Evolutionary conservation across 2,888 invertebrate genomes (phyloP), one percentile per base, ranked within the genome.

Genomic region (Drosophila ochracea): DNA sequence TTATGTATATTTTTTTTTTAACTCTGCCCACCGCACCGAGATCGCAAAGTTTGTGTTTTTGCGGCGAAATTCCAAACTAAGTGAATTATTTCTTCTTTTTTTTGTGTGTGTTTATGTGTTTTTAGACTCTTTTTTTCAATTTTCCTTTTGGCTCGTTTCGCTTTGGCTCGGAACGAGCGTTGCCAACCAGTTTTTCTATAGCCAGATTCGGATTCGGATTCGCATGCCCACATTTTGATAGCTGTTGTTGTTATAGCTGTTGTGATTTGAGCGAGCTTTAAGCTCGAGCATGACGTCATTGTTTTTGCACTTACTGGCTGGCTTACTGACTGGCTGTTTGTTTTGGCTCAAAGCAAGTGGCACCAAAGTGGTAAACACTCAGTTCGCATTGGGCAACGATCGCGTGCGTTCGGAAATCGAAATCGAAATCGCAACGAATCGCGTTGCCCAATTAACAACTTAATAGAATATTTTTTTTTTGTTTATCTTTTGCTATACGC

Each of bases 41-140:
- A 61, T 77, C 69, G 69, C 80, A 74, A 78, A 71, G 60, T 69
- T 67, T 75, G 39, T 67, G 63, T 70, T 74, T 73, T 76, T 82
- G 77, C 86, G 86, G 90, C 86, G 89, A 87, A 87, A 90, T 87
- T 87, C 87, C 87, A 86, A 89, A 84, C 87, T 90, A 90, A 87
- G 90, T 90, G 89, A 89, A 83, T 87, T 84, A 85, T 71, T 76
- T 69, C 62, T 68, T 71, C 57, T 64, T 70, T 62, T 72, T 47
- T 50, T 21, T 61, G 67, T 65, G 59, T 47, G 62, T 65, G 33
- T 64, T 50, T 69, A 50, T 49, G 52, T 39, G 28, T 52, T 82
- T 73, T 82, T 66, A 72, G 63, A 68, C 55, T 73, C 79, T 79
- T 64, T 78, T 78, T 83, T 87, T 87, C 81, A 76, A 83, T 84